These are phyloP conservation scores for Phalanger gymnotis DNA, from an alignment of 2,797 vertebrate genomes.

Conservation along the genomic window DNA sequence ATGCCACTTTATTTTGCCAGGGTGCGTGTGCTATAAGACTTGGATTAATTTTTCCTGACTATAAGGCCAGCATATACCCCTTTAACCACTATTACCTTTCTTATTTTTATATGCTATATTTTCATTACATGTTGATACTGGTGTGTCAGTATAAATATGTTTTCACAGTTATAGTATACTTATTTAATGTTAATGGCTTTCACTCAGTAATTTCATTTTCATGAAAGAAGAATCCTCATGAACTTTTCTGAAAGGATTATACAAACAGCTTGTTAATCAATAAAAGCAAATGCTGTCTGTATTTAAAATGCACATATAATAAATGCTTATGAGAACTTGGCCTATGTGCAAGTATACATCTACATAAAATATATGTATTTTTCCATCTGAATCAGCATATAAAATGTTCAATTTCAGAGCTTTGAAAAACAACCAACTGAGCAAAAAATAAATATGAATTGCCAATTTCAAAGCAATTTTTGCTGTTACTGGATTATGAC, in stretches of 20 bases:
- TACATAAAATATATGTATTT: background rate
- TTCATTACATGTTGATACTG: background rate
- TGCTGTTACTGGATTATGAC: constrained; percentile 41
- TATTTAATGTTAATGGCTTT: background rate
- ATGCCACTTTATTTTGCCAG: too few species aligned
- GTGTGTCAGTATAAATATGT: background rate
- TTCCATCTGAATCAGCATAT: constrained; percentile 19
- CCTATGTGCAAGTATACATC: constrained; percentile 25
- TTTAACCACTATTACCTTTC: background rate
- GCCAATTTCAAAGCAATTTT: constrained; percentile 46
- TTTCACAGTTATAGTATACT: background rate
- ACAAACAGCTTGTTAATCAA: background rate
- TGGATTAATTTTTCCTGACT: too few species aligned
- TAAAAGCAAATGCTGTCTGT: background rate
- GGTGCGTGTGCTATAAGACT: too few species aligned
- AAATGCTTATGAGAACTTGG: background rate
- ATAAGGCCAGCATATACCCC: background rate
- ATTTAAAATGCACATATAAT: constrained; percentile 33
- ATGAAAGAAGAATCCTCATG: constrained; percentile 2
- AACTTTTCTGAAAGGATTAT: background rate
- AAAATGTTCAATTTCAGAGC: constrained; percentile 31
- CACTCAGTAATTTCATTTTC: background rate
- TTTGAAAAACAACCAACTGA: constrained; percentile 40
- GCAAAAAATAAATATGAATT: constrained; percentile 52
- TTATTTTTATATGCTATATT: background rate